These are phyloP conservation scores for Psephotus haematonotus DNA, from an alignment of 2,113 vertebrate species.

Conservation along the genomic window DNA sequence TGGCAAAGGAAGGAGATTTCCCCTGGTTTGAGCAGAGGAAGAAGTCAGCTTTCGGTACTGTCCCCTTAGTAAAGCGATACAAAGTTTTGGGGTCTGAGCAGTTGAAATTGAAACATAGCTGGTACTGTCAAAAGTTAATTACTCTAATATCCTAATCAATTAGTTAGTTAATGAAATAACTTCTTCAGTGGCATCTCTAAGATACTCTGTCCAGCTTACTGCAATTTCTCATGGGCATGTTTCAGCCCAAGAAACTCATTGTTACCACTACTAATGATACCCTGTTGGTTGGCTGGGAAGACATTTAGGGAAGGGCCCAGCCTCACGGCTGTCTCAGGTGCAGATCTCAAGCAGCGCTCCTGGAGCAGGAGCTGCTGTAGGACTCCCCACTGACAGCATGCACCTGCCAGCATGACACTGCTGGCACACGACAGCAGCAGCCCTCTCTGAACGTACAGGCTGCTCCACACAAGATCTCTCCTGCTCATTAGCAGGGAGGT, in stretches of 20 bases:
- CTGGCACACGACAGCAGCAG: background rate
- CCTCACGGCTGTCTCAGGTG: background rate
- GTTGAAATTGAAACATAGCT: background rate
- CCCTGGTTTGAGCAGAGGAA: background rate
- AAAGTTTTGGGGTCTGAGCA: background rate
- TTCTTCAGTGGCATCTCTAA: background rate
- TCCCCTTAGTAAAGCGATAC: background rate
- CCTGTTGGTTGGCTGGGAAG: background rate
- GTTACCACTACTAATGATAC: fast-evolving
- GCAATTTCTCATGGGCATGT: fast-evolving
- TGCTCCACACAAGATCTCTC: background rate
- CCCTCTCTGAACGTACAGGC: background rate
- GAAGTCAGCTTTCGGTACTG: background rate
- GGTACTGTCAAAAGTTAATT: background rate
- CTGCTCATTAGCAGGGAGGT: background rate
- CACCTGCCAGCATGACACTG: background rate
- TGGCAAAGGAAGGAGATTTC: background rate
- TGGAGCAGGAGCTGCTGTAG: background rate
- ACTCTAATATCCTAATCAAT: background rate
- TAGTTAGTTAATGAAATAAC: background rate
- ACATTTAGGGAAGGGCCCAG: background rate
- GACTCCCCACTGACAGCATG: background rate
- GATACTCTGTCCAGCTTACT: background rate
- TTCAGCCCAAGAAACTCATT: fast-evolving
- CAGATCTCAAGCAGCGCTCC: background rate